Conservation (phyloP, 1,140 invertebrate genomes). For the Caenorhabditis brenneri region DNA sequence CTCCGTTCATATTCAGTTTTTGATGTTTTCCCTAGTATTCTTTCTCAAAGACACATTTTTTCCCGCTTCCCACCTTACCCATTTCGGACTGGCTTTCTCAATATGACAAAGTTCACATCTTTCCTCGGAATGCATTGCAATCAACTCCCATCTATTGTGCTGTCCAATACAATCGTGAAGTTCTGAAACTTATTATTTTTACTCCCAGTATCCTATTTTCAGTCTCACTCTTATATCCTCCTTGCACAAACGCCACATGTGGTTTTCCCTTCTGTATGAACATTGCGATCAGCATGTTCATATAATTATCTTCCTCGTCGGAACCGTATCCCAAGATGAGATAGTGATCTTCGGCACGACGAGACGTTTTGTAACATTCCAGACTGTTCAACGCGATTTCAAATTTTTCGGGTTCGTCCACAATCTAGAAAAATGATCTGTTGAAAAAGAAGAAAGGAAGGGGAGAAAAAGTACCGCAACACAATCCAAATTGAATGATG, state of each 20-base stretch:
- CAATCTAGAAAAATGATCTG: conserved; percentile 76
- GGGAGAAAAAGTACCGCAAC: not conserved
- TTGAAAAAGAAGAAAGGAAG: conserved; percentile 45
- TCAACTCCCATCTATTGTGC: conserved; percentile 58
- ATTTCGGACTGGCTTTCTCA: conserved; percentile 8
- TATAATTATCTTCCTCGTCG: conserved; percentile 78
- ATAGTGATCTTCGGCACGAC: conserved; percentile 76
- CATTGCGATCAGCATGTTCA: conserved; percentile 96
- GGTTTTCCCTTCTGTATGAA: conserved; percentile 91
- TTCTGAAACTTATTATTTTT: conserved; percentile 48
- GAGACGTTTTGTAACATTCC: conserved; percentile 74
- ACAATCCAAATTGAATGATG: conserved; percentile 95
- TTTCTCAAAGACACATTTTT: too few relatives aligned
- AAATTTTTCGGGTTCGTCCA: conserved; percentile 92
- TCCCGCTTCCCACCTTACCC: too few relatives aligned
- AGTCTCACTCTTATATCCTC: conserved; percentile 81
- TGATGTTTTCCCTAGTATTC: too few relatives aligned
- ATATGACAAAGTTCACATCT: not conserved
- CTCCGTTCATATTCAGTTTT: too few relatives aligned
- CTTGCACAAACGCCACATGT: conserved; percentile 88
- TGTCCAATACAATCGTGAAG: conserved; percentile 68
- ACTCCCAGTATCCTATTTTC: not conserved
- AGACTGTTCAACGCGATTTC: conserved; percentile 91
- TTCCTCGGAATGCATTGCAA: conserved; percentile 55
- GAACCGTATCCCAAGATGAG: conserved; percentile 95